Evolutionary conservation across 2,797 vertebrate species (phyloP), one percentile per base, ranked within the genome.

Genomic region (Bucorvus abyssinicus): DNA sequence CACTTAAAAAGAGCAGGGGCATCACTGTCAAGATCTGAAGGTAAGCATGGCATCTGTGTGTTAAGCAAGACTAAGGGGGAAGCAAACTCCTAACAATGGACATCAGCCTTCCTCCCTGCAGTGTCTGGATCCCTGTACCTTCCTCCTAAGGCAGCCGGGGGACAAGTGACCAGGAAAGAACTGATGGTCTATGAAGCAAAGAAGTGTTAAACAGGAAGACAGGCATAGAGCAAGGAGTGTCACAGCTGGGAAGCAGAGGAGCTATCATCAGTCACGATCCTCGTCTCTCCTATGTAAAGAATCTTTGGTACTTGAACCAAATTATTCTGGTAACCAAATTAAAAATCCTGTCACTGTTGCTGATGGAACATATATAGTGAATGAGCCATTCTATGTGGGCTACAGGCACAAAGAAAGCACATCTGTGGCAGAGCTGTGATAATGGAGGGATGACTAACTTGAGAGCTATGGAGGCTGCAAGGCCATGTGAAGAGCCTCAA

Each of bases 401-500:
- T 64, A 13, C 26, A 55, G 36, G 6, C 47, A 12, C 12, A 32
- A 42, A 60, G 17, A 20, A 82, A 34, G 9, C 4, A 57, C 22
- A 34, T 6, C n/a, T 36, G 22, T 12, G 87, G n/a, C 23, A 78
- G 6, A 36, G 8, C 7, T 36, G 18, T 56, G 32, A 12, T 36
- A 38, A 24, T 7, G 11, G 32, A 61, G 30, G 8, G n/a, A 84
- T 13, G 24, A n/a, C 12, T 60, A 53, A 30, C 6, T 10, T 12
- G 15, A 36, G 15, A 36, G 6, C 24, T 53, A 5, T 29, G 10
- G 13, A 70, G n/a, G 16, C 42, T 84, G 32, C 27, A 59, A 68
- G 24, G 24, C 8, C n/a, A 8, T 3, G 4, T 14, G 13, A n/a
- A 68, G 6, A 83, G 0, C 27, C 44, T 56, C 1, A 14, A 68